Evolutionary conservation across 2,113 vertebrate genomes (phyloP), one percentile per base, ranked within the genome.

Genomic region (Coracopsis vasa): DNA sequence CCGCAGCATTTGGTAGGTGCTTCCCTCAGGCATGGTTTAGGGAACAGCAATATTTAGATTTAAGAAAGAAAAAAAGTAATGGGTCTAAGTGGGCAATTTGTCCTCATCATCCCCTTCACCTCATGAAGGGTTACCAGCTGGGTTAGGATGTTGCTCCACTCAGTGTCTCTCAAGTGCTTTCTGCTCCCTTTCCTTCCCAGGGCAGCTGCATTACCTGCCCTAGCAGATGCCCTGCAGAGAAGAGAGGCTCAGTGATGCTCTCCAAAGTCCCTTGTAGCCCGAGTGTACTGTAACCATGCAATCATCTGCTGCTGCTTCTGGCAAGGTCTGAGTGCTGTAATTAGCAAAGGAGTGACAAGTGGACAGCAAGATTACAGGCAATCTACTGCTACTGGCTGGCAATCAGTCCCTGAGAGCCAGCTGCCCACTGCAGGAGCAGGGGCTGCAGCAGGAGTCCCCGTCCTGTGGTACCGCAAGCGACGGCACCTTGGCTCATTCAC

Each of bases 401-500:
- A 78, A 4, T 53, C 56, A 42, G n/a, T 15, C 16, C 31, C 50
- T 1, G 1, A 66, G 53, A 67, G 31, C 18, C 29, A 19, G 75
- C 27, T 0, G 72, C 73, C n/a, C 13, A 0, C 58, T 41, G 47
- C 8, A 21, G 69, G 75, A 84, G 41, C 15, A 15, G 28, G 39
- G 23, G 9, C 20, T 39, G 67, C 56, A 29, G 41, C 27, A 50
- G 0, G 27, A 69, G 58, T 17, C 50, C 29, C 28, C 2, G 1
- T 69, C 16, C 75, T 70, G 51, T 16, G 66, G 60, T 41, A 24
- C 33, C 1, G 1, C 24, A 66, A n/a, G 66, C 0, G 0, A 31
- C 3, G 28, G 24, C 3, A 3, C 70, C 20, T 13, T 19, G 0
- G 0, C 42, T 74, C 41, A 21, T 42, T 78, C 53, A 7, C 44